Base-by-base conservation (phyloP, 2,113 vertebrate genomes). In the Phrynocephalus versicolor region DNA sequence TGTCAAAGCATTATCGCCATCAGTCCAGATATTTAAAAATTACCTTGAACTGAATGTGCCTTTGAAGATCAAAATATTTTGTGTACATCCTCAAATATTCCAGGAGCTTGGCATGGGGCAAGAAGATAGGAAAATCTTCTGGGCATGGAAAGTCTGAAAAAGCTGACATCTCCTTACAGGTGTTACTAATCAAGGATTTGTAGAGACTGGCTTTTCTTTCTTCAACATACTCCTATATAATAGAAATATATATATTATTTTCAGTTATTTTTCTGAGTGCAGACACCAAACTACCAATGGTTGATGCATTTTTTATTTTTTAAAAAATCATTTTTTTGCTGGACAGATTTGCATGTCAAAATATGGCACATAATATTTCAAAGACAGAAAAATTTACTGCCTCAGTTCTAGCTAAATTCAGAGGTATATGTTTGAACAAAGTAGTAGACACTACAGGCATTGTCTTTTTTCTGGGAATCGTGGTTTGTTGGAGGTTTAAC, bases 141-240 rank as follows among this genome's bases (percentile, higher is more conserved):
- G 94, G 97, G 91, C 96, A 97, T 37, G 98, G 97, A 76, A 97
- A 98, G 83, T 99, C 96, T 0, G 98, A 97, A 88, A 96, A 98
- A 7, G 96, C 97, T 27, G 97, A 98, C 96, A 98, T 98, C 92
- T 98, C 98, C 91, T 99, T 98, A 35, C 96, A 97, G 51, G 96
- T 95, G 89, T 99, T 99, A 83, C 93, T 96, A 86, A 98, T 93
- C 84, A 98, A 83, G 0, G 97, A 98, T 0, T 89, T 94, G 74
- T 98, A 99, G 27, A 97, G 92, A 87, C 96, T 97, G 19, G 96
- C 91, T 83, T 91, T 94, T 6, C 93, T 89, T 0, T 95, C 91
- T 85, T 96, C 95, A 0, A 95, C 70, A 12, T 91, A 84, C 79
- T 98, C 97, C 98, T 99, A 92, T 45, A 74, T 2, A 69, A n/a